Evolutionary conservation across 2,888 invertebrate species (phyloP), one percentile per base, ranked within the genome.

Genomic region (Homarus gammarus): DNA sequence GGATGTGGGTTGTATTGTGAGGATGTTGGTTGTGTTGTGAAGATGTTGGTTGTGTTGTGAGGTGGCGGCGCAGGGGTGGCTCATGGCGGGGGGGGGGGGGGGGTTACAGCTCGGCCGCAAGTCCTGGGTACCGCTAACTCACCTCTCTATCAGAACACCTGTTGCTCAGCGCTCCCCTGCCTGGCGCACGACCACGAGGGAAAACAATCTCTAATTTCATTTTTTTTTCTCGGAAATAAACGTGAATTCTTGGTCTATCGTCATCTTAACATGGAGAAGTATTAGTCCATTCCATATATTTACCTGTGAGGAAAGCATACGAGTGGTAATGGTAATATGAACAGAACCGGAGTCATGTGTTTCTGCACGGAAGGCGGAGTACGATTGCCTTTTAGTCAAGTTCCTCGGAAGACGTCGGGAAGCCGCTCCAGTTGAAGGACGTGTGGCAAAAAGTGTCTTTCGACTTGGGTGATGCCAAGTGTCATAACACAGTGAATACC

Each of bases 121-220:
- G 87, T 40, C 75, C 64, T 64, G 49, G 61, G 87, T 61, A 83
- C 87, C 87, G 87, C 87, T 88, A 88, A 44, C 70, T 88, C 73
- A 83, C 87, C 87, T 77, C 82, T 18, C 72, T 33, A 38, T 10
- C 56, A 64, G 33, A 64, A 64, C 87, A 88, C 83, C 87, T 88
- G 87, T 64, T 68, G 87, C 51, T 27, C 82, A 38, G 61, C 56
- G 44, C 51, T 36, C 5, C 49, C 31, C 83, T 88, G 87, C 77
- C 87, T 61, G 87, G 49, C 87, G 87, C 64, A 73, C 87, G 87
- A 87, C 8, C 22, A 36, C 27, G 0, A n/a, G n/a, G 36, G 22
- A 31, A 61, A 75, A 77, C 68, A 36, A 51, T 31, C 40, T 36
- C 31, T 36, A 36, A 36, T 33, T 49, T 40, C 70, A 84, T 33